Base-by-base conservation (phyloP, 2,888 invertebrate species). In the Eristalis tenax region DNA sequence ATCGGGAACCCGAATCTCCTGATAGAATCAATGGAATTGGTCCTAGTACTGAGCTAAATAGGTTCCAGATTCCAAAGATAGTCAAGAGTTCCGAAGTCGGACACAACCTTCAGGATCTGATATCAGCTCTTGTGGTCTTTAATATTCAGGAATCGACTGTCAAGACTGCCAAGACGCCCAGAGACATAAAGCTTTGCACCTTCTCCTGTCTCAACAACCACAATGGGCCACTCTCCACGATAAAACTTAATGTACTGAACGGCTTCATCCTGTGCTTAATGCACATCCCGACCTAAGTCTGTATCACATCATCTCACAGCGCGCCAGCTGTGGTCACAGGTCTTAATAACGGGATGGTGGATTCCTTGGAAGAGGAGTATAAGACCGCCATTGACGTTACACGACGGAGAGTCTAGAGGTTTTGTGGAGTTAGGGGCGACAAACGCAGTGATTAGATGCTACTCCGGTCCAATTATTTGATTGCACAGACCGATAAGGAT, bases 101-200 rank as follows among this genome's bases (percentile, higher is more conserved):
- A 0, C 94, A 95, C 89, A 96, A 97, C 90, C 93, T 97, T 1
- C 97, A 97, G 92, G 97, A 97, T 90, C 97, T 97, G 91, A 95
- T 96, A 28, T 95, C 95, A 0, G 94, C 95, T 0, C 90, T 90
- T 4, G 22, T 92, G 0, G 90, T 91, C 35, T 50, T 92, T 15
- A 88, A 90, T 18, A 92, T 94, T 89, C 94, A 94, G 1, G 89
- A 88, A 26, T 69, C 83, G 13, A 78, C 11, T 0, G 89, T 89
- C 0, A 40, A 76, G 40, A 15, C n/a, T n/a, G n/a, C 88, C 0
- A 38, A 87, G 0, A 82, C 89, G 90, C 18, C 93, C 91, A 88
- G 91, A 91, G 88, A 90, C 0, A 22, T 86, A 0, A 69, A 92
- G 2, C 90, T 92, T 57, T 85, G 73, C 10, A 78, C 91, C 2